Percentiles rank a stretch among this genome's conserved stretches.
phyloP scores from a whole-genome alignment of 2,888 invertebrate genomes.

The Monoplex corrugatus region DNA sequence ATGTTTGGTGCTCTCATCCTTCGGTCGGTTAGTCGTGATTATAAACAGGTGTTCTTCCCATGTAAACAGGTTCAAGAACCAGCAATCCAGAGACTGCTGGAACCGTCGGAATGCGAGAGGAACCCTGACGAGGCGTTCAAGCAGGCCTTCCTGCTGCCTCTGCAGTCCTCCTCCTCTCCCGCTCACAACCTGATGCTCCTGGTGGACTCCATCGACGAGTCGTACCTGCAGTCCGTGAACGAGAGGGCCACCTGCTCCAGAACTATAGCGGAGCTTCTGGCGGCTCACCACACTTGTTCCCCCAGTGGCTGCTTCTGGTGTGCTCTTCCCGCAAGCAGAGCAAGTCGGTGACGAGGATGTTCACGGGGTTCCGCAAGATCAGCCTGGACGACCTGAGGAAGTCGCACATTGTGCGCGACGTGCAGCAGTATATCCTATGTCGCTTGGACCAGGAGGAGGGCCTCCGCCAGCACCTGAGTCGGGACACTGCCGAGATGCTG shows the following conservation, averaged over 20 bases:
- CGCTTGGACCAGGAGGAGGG: slow-evolving; percentile 94
- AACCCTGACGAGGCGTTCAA: slow-evolving; percentile 96
- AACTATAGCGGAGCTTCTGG: slow-evolving; percentile 87
- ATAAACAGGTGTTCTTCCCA: no score
- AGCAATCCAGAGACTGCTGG: slow-evolving; percentile 87
- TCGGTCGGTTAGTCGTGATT: no score
- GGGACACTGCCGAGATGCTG: slow-evolving; percentile 95
- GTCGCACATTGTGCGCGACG: slow-evolving; percentile 92
- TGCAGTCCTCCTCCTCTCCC: slow-evolving; percentile 92
- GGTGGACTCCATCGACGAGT: slow-evolving; percentile 96
- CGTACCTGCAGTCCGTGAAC: slow-evolving; percentile 74
- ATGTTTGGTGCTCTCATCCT: no score
- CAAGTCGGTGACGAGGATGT: slow-evolving; percentile 89
- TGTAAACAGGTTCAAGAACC: slow-evolving; percentile 85
- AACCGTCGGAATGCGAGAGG: slow-evolving; percentile 89
- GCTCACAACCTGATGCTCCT: slow-evolving; percentile 90
- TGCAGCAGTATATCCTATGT: slow-evolving; percentile 94
- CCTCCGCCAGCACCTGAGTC: slow-evolving; percentile 92
- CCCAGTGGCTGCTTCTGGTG: slow-evolving; percentile 95
- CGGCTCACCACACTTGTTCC: slow-evolving; percentile 95
- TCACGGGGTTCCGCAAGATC: slow-evolving; percentile 91
- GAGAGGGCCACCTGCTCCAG: slow-evolving; percentile 74
- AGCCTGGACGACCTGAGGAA: slow-evolving; percentile 93
- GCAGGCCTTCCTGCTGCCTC: slow-evolving; percentile 92
- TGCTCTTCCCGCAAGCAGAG: slow-evolving; percentile 91